Base-by-base conservation (phyloP, 2,888 invertebrate genomes). In the Acleris cristana region DNA sequence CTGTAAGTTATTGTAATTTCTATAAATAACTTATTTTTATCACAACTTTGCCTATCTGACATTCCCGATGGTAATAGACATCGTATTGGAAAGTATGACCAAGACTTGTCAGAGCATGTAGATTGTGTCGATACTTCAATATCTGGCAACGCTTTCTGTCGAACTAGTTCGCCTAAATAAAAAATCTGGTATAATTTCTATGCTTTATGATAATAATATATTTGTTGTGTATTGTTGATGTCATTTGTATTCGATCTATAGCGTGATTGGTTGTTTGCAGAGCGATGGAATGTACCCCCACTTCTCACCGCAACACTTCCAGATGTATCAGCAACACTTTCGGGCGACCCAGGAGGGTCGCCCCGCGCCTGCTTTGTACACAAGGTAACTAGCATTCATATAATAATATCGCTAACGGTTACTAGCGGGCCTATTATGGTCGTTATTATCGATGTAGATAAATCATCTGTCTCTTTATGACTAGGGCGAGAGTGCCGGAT, bases 271-370 rank as follows among this genome's bases (percentile, higher is more conserved):
- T 70, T 76, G 56, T 73, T 83, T 80, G 59, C 86, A 93, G 93
- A 89, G 91, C 77, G 93, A 93, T 61, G 92, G 89, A 71, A 87
- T 92, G 83, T 93, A 93, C 74, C 88, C 92, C 45, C 93, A 93
- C 76, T 93, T 92, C 76, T 92, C 92, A 21, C 93, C 92, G 73
- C 92, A 91, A 77, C 92, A 93, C 76, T 93, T 92, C 75, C 92
- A 92, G 76, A 90, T 93, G 88, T 93, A 92, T 73, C 92, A 92
- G 75, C 92, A 92, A 76, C 92, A 92, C 77, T 93, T 92, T 77
- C 89, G 91, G 68, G 90, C 92, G 21, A 89, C 93, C 48, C 92
- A 93, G 76, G 93, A 93, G 70, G 84, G 76, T 71, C 81, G 93
- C 70, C 81, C 91, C 48, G 86, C 90, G 19, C 85, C 88, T 63